Evolutionary conservation across 1,140 invertebrate genomes (phyloP).

Genomic region (Diachasmimorpha longicaudata): DNA sequence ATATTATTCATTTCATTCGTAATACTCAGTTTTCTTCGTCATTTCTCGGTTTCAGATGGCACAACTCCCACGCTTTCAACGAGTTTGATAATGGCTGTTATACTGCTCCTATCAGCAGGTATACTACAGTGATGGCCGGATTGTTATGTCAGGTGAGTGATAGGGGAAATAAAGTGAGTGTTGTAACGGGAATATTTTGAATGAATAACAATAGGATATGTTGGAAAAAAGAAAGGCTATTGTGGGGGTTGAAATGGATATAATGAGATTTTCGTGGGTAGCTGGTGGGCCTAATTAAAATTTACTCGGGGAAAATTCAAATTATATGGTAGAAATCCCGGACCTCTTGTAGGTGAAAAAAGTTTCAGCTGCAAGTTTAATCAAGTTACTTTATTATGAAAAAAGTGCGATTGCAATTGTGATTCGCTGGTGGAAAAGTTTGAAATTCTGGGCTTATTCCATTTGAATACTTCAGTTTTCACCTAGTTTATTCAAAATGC

Average conservation of each 20-base stretch:
- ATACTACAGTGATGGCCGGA: not conserved
- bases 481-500: not conserved
- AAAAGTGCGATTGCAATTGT: not conserved
- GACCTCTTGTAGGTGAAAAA: too few relatives aligned
- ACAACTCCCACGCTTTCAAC: not conserved
- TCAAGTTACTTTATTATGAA: not conserved
- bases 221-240: too few relatives aligned
- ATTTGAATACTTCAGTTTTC: not conserved
- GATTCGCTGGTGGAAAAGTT: not conserved
- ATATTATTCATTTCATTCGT: constrained; percentile 9
- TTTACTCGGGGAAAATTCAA: not conserved
- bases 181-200: too few relatives aligned
- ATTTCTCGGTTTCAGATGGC: constrained; percentile 9
- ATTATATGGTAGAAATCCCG: not conserved
- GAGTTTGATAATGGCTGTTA: not conserved
- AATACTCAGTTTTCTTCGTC: not conserved
- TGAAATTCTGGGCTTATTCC: not conserved
- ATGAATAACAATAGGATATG: too few relatives aligned
- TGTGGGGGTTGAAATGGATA: too few relatives aligned
- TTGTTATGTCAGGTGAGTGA: not conserved
- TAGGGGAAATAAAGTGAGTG: not conserved
- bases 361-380: not conserved
- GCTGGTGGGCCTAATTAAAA: not conserved
- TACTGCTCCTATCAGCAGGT: not conserved
- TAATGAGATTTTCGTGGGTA: not conserved